These are phyloP conservation scores for Euphonia xanthogaster DNA, from an alignment of 2,797 vertebrate genomes.

Conservation along the genomic window DNA sequence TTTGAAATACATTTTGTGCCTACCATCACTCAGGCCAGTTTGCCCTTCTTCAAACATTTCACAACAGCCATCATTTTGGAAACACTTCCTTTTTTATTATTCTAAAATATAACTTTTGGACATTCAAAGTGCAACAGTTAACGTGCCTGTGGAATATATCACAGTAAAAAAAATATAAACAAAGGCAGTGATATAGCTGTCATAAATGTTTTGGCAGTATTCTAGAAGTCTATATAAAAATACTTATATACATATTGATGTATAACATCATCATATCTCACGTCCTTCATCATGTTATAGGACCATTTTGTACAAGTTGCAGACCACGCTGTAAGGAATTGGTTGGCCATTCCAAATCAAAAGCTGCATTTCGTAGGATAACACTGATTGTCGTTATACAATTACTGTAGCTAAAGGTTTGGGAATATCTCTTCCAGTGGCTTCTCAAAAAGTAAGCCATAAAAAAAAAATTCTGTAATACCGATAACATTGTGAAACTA, in stretches of 20 bases:
- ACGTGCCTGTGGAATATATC: constrained; percentile 88
- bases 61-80: constrained; percentile 72
- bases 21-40: constrained; percentile 45
- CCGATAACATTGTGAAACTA: constrained; percentile 26
- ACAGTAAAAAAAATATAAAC: constrained; percentile 87
- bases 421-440: constrained; percentile 56
- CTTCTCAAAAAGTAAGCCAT: constrained; percentile 69
- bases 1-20: constrained; percentile 65
- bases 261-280: constrained; percentile 88
- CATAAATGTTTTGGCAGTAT: constrained; percentile 83
- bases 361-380: constrained; percentile 69
- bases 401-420: constrained; percentile 34
- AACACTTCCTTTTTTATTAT: constrained; percentile 80
- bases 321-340: constrained; percentile 74
- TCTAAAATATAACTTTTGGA: constrained; percentile 85
- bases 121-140: constrained; percentile 94
- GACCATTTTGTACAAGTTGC: constrained; percentile 79
- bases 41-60: constrained; percentile 68
- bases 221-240: constrained; percentile 85
- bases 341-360: constrained; percentile 66
- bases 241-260: constrained; percentile 88
- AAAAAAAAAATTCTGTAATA: constrained; percentile 55
- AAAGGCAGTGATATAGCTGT: constrained; percentile 94
- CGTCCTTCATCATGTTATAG: constrained; percentile 80
- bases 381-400: constrained; percentile 76